These are phyloP conservation scores for Rhinoptilus africanus DNA, from an alignment of 2,113 vertebrate genomes.

Conservation along the genomic window DNA sequence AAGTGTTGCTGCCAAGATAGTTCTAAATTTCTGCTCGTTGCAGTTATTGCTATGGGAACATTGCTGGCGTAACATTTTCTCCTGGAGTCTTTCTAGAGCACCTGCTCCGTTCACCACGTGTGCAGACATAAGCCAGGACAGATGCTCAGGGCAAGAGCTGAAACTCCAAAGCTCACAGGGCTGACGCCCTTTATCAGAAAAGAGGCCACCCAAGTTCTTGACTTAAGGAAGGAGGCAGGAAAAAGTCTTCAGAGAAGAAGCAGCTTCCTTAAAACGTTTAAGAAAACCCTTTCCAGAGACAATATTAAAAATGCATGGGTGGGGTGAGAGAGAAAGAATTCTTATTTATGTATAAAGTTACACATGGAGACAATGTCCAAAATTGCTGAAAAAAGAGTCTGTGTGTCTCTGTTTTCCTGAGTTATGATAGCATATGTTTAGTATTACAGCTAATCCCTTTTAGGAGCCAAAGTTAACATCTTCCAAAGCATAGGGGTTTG, in stretches of 20 bases:
- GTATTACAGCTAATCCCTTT: conserved; percentile 25
- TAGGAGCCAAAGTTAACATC: conserved; percentile 48
- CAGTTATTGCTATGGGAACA: not conserved
- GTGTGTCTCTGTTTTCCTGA: conserved; percentile 42
- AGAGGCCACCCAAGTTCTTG: conserved; percentile 44
- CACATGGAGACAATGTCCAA: conserved; percentile 36
- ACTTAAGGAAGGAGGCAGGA: not conserved
- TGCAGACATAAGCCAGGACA: not conserved
- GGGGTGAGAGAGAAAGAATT: conserved; percentile 44
- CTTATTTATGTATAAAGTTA: conserved; percentile 62
- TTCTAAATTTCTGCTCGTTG: not conserved
- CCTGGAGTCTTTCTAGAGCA: conserved; percentile 34
- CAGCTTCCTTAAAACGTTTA: conserved; percentile 11
- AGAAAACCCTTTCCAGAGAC: conserved; percentile 33
- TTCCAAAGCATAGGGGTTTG: not conserved
- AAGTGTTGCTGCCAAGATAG: conserved; percentile 8
- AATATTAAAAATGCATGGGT: conserved; percentile 41
- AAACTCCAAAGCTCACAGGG: conserved; percentile 9
- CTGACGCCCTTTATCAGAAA: conserved; percentile 11
- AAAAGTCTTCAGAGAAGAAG: not conserved
- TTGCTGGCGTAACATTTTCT: conserved; percentile 12
- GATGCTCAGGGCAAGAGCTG: not conserved
- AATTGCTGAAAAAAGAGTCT: not conserved
- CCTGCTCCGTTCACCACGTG: not conserved
- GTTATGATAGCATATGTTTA: conserved; percentile 56